These are phyloP conservation scores for Chromis chromis DNA, from an alignment of 2,797 vertebrate species.

Conservation along the genomic window DNA sequence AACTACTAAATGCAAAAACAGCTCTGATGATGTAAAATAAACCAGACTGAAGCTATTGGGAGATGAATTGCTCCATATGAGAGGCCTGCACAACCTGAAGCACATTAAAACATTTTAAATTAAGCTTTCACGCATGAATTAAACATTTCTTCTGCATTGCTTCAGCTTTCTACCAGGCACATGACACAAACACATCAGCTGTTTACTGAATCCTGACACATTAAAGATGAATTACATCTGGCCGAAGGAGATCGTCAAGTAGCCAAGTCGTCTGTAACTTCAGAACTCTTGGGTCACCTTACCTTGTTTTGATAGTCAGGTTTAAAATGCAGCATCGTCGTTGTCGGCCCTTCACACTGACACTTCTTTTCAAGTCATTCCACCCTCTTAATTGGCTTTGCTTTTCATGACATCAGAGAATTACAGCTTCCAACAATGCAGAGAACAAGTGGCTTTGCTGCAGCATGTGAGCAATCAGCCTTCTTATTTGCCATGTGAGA, in stretches of 20 bases:
- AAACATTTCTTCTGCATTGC: not conserved
- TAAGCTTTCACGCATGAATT: not conserved
- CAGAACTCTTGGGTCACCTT: conserved; percentile 78
- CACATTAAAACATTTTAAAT: not conserved
- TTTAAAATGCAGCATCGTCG: conserved; percentile 81
- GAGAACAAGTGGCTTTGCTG: conserved; percentile 58
- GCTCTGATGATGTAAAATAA: conserved; percentile 7
- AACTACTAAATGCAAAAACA: not conserved
- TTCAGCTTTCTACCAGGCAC: conserved; percentile 2
- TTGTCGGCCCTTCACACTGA: conserved; percentile 57
- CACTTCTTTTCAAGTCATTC: conserved; percentile 66
- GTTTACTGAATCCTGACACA: conserved; percentile 57
- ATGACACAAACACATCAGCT: conserved; percentile 28
- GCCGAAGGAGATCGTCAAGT: conserved; percentile 45
- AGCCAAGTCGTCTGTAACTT: conserved; percentile 71
- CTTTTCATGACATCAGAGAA: conserved; percentile 72
- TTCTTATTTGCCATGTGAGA: conserved; percentile 72
- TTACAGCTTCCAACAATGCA: conserved; percentile 65
- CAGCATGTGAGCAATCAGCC: conserved; percentile 56
- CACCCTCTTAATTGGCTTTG: conserved; percentile 69
- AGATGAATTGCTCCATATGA: conserved; percentile 8
- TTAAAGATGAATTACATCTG: conserved; percentile 70
- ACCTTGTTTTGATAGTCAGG: conserved; percentile 85
- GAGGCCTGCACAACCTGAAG: not conserved
- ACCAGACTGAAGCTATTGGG: conserved; percentile 1